Evolutionary conservation across 2,888 invertebrate species (phyloP).

Genomic region (Limenitis camilla): DNA sequence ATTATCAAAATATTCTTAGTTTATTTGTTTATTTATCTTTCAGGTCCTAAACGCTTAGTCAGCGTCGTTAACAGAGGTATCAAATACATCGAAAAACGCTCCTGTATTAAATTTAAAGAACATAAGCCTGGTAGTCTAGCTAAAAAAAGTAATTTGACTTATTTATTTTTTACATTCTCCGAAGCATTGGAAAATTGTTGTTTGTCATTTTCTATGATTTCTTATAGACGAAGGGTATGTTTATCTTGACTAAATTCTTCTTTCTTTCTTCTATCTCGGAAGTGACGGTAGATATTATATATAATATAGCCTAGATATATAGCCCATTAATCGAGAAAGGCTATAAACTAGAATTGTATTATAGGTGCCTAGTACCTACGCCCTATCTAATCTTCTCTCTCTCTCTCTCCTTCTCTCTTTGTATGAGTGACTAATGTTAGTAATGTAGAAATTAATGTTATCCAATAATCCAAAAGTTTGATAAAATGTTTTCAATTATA

Average conservation of each 20-base stretch:
- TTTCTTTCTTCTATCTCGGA: background rate
- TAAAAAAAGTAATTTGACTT: conserved; percentile 33
- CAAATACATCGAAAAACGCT: conserved; percentile 37
- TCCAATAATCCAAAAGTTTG: background rate
- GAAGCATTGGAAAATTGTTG: conserved; percentile 56
- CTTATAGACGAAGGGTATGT: conserved; percentile 10
- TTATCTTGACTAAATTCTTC: background rate
- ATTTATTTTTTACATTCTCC: conserved; percentile 51
- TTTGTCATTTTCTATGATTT: background rate
- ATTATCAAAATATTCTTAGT: background rate
- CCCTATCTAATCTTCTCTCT: too few species aligned
- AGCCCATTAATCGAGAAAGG: too few species aligned
- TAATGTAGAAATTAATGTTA: too few species aligned
- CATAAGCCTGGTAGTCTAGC: conserved; percentile 33
- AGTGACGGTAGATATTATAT: too few species aligned
- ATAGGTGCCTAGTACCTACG: too few species aligned
- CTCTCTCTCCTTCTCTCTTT: too few species aligned
- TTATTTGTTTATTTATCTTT: background rate
- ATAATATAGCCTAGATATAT: too few species aligned
- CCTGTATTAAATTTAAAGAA: conserved; percentile 49
- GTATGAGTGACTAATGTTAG: too few species aligned
- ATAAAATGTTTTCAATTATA: too few species aligned
- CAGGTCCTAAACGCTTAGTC: conserved; percentile 42
- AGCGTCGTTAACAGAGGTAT: conserved; percentile 43
- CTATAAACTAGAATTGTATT: too few species aligned